A percentile compares a stretch with the other conserved stretches of the same genome.
These are phyloP conservation scores for Trichomalopsis sarcophagae DNA, from an alignment of 1,140 invertebrate genomes.

Conservation along the genomic window DNA sequence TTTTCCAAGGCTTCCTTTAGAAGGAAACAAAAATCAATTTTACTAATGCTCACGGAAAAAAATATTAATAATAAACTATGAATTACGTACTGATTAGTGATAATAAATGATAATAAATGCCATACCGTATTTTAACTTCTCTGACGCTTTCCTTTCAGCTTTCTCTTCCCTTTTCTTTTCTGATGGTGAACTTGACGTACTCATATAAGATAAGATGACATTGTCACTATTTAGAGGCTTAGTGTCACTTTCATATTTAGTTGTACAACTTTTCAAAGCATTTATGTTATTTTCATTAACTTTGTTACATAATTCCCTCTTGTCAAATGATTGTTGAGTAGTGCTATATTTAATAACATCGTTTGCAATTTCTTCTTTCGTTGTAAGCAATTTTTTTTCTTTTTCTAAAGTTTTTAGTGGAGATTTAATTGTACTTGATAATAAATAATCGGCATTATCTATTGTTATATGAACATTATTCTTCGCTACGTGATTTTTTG, in stretches of 20 bases:
- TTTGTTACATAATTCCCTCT: too few species aligned
- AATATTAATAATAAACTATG: too few species aligned
- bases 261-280: too few species aligned
- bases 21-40: too few species aligned
- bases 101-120: too few species aligned
- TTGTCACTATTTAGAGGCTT: too few species aligned
- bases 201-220: conserved; percentile 67
- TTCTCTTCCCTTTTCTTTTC: conserved; percentile 72
- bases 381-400: conserved; percentile 70
- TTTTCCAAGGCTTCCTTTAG: too few species aligned
- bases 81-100: too few species aligned
- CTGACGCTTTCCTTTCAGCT: conserved; percentile 68
- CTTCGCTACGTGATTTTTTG: neutral
- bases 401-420: conserved; percentile 70
- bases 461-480: neutral
- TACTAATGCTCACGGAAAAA: too few species aligned
- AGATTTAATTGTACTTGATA: conserved; percentile 53
- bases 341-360: conserved; percentile 51
- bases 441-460: neutral
- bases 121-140: conserved; percentile 62
- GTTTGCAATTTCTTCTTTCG: conserved; percentile 69
- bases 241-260: too few species aligned
- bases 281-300: too few species aligned
- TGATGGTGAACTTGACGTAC: conserved; percentile 69
- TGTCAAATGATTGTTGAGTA: neutral